phyloP scores from a whole-genome alignment of 2,113 vertebrate species.

The Xenotilapia caudafasciata region DNA sequence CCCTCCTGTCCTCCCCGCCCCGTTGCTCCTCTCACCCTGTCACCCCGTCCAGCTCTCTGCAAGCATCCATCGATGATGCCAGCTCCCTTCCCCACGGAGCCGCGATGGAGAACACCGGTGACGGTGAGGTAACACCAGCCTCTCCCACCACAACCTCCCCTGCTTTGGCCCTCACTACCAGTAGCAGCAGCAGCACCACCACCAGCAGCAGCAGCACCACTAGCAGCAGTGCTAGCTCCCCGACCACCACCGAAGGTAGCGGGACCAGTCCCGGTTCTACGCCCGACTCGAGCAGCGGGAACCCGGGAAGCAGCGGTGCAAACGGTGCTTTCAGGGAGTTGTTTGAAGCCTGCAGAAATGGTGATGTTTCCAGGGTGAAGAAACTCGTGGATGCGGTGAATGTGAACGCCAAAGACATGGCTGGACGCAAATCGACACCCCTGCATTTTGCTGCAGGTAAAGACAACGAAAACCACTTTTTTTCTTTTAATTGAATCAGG shows the following conservation, averaged over 20 bases:
- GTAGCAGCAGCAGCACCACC: neutral
- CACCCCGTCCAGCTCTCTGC: constrained; percentile 24
- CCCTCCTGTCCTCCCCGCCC: constrained; percentile 41
- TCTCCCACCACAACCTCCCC: constrained; percentile 50
- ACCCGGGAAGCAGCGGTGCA: neutral
- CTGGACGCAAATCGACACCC: constrained; percentile 87
- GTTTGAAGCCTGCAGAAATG: constrained; percentile 90
- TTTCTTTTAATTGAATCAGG: neutral
- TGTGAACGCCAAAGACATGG: constrained; percentile 89
- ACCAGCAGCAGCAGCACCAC: neutral
- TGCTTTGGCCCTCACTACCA: constrained; percentile 37
- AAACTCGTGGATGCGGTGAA: constrained; percentile 81
- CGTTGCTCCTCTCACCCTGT: constrained; percentile 20
- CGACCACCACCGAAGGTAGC: constrained; percentile 55
- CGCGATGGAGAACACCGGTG: constrained; percentile 16
- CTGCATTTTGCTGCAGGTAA: constrained; percentile 93
- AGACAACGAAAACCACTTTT: neutral
- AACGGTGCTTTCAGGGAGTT: constrained; percentile 63
- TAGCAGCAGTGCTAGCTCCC: constrained; percentile 54
- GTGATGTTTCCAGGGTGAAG: constrained; percentile 87
- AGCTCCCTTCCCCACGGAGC: neutral
- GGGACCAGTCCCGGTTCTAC: constrained; percentile 48
- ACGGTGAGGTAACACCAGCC: constrained; percentile 52
- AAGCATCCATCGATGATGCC: constrained; percentile 17
- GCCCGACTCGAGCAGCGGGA: constrained; percentile 38